Evolutionary conservation across 2,797 vertebrate species (phyloP), one percentile per base, ranked within the genome.

Genomic region (Gymnodraco acuticeps): DNA sequence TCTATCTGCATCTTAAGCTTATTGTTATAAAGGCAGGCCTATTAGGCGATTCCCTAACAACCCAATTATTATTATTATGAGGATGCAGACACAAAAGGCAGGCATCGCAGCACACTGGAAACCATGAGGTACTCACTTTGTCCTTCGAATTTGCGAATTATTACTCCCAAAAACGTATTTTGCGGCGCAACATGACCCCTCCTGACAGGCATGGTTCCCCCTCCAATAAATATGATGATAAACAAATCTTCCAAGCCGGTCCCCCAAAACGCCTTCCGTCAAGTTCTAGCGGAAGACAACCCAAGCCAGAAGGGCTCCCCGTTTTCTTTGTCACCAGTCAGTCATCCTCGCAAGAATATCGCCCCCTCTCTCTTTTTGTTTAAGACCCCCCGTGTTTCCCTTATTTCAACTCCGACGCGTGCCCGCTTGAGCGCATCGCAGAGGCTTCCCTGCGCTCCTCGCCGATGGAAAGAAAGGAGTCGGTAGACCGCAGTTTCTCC

Each of bases 61-160:
- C 20, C 46, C 16, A 31, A 61, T 58, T 52, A 70, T 41, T 71
- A 70, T 41, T 71, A 55, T 58, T 80, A 3, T 64, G 19, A 13
- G 55, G 68, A 71, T 68, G 68, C 74, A 73, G 69, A 84, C 78
- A 88, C 86, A 90, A 86, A 81, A 80, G 66, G 17, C 45, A 69
- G 41, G 58, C 75, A 53, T 51, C 73, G 68, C 78, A 61, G 73
- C 68, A 13, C 72, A 52, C 47, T 48, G 72, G 46, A 55, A 65
- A 64, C 3, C 64, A 9, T 45, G 68, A 51, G 54, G 1, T 94
- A 97, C 97, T 98, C 95, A 98, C 97, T 98, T 94, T 98, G 97
- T 92, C 96, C 97, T 93, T 98, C 97, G 93, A 98, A 98, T 97
- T 98, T 98, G 82, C 97, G 94, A 80, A 98, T 98, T 83, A 98